Conservation (phyloP, 2,113 vertebrate species). For the Phainopepla nitens region DNA sequence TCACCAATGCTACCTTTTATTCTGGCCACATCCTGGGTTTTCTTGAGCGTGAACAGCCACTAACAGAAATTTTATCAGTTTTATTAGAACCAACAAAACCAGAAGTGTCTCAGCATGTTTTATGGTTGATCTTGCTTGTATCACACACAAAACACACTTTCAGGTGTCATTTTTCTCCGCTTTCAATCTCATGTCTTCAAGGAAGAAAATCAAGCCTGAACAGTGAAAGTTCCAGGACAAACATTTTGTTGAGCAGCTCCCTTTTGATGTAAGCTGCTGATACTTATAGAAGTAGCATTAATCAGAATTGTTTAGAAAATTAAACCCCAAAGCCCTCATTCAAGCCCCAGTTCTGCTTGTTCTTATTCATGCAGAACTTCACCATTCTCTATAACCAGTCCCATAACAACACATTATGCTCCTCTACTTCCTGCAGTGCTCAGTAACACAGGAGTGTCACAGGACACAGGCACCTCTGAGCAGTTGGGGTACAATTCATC, state of each 20-base stretch:
- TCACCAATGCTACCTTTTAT: neutral
- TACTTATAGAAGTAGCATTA: neutral
- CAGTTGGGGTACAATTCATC: neutral
- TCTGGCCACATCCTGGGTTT: neutral
- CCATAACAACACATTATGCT: rapidly evolving
- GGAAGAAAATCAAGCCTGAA: slow-evolving; percentile 11
- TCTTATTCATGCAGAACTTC: neutral
- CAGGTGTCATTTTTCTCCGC: slow-evolving; percentile 2
- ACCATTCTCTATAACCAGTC: neutral
- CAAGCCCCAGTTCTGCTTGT: neutral
- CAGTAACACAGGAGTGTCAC: neutral
- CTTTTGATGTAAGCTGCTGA: slow-evolving; percentile 2
- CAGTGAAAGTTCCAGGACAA: neutral
- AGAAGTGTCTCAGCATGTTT: neutral
- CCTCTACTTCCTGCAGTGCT: neutral
- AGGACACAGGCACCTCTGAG: neutral
- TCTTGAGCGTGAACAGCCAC: neutral
- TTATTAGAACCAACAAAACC: neutral
- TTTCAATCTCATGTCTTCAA: neutral
- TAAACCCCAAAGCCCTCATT: neutral
- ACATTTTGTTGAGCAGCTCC: neutral
- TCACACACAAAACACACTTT: neutral
- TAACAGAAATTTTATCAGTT: neutral
- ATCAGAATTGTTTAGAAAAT: slow-evolving; percentile 1
- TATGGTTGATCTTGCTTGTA: neutral